A percentile compares a stretch with the other conserved stretches of the same genome.
These are phyloP conservation scores for Ictalurus punctatus DNA, from an alignment of 2,113 vertebrate genomes.

Conservation along the genomic window DNA sequence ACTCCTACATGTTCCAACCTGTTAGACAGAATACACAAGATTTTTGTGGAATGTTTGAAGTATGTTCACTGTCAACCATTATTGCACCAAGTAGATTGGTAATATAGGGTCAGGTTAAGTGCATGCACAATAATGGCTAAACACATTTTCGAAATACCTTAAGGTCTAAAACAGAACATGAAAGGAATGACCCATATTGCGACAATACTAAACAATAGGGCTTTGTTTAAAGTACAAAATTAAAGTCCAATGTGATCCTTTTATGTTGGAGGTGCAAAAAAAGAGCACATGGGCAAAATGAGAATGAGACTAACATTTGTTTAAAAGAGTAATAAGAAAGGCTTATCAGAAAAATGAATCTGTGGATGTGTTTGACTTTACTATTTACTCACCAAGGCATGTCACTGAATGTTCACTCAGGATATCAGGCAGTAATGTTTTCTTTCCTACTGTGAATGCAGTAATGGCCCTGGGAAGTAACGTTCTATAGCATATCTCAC, in stretches of 20 bases:
- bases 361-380: slow-evolving; percentile 23
- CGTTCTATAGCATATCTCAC: background rate
- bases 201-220: background rate
- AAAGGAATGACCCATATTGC: background rate
- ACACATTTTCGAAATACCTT: background rate
- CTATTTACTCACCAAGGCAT: slow-evolving; percentile 40
- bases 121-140: background rate
- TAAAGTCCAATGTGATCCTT: background rate
- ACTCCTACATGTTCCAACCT: background rate
- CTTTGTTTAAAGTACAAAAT: background rate
- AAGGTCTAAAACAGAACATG: background rate
- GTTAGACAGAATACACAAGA: background rate
- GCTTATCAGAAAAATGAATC: background rate
- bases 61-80: background rate
- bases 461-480: slow-evolving; percentile 12
- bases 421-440: background rate
- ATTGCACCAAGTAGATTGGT: background rate
- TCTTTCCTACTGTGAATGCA: background rate
- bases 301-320: background rate
- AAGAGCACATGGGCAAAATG: background rate
- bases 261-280: background rate
- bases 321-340: background rate
- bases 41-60: background rate
- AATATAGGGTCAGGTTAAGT: background rate
- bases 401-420: background rate